phyloP scores from a whole-genome alignment of 2,888 invertebrate genomes.

The Microplitis deprimator region DNA sequence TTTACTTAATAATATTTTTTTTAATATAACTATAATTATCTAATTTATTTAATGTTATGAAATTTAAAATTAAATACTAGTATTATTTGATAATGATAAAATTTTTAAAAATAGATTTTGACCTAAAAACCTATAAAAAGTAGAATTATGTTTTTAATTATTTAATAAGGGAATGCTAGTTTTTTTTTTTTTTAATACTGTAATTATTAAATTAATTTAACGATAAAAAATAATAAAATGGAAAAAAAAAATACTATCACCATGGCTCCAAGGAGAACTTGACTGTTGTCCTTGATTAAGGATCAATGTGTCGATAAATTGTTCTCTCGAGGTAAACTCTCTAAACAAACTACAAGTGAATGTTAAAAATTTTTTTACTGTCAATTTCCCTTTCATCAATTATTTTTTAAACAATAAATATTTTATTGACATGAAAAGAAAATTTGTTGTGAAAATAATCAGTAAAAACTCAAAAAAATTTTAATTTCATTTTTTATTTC shows the following conservation, averaged over 20 bases:
- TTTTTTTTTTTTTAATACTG: background rate
- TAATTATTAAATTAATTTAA: background rate
- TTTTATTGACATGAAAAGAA: background rate
- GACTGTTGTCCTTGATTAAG: slow-evolving; percentile 23
- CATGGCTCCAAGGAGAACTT: slow-evolving; percentile 29
- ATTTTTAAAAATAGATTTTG: background rate
- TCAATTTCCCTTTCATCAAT: background rate
- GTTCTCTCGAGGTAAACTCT: slow-evolving; percentile 23
- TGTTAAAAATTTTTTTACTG: background rate
- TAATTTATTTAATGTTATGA: too few relatives aligned
- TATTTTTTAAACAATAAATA: background rate
- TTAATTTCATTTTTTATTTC: too few relatives aligned
- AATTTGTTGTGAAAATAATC: background rate
- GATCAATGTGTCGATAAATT: slow-evolving; percentile 35
- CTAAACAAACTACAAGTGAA: slow-evolving; percentile 1
- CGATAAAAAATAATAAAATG: background rate
- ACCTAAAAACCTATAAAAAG: background rate
- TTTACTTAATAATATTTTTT: too few relatives aligned
- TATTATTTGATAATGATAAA: too few relatives aligned
- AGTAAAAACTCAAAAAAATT: too few relatives aligned
- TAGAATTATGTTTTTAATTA: background rate
- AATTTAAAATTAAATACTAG: too few relatives aligned
- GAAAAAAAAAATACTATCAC: background rate
- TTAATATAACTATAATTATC: too few relatives aligned
- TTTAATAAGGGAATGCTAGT: background rate